Evolutionary conservation across 2,797 vertebrate genomes (phyloP).

Genomic region (Argya squamiceps): DNA sequence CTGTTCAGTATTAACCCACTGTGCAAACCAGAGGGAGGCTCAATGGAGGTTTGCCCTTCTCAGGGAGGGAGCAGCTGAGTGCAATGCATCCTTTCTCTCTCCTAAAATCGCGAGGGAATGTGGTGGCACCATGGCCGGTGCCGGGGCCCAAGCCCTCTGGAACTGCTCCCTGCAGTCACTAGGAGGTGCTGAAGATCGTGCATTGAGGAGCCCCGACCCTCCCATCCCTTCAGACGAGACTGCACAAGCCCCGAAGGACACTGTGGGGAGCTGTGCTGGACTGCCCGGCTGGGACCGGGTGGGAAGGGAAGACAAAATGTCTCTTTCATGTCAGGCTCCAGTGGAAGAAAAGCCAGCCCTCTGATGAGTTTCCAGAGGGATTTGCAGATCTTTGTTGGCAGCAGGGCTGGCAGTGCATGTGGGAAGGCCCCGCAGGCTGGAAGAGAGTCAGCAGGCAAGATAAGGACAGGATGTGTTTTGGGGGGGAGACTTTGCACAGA

Average conservation of each 20-base stretch:
- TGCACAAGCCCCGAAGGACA: not conserved
- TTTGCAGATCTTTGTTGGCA: slow-evolving; percentile 31
- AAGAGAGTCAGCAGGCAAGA: not conserved
- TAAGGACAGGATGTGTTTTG: not conserved
- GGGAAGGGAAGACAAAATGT: slow-evolving; percentile 33
- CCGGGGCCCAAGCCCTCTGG: not conserved
- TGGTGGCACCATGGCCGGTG: rapidly evolving
- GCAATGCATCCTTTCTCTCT: not conserved
- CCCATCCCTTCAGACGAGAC: not conserved
- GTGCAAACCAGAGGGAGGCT: not conserved
- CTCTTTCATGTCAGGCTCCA: not conserved
- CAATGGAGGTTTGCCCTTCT: not conserved
- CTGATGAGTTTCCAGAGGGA: not conserved
- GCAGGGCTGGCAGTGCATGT: not conserved
- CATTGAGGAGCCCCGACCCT: rapidly evolving
- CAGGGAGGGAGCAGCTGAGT: not conserved
- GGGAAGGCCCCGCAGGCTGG: not conserved
- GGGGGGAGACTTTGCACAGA: not conserved
- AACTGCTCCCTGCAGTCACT: slow-evolving; percentile 18
- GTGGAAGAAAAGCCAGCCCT: not conserved
- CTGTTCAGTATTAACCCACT: not conserved
- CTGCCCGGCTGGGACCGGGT: not conserved
- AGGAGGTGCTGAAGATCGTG: slow-evolving; percentile 62
- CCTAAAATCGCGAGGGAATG: not conserved
- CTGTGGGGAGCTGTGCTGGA: not conserved